Evolutionary conservation across 2,797 vertebrate genomes (phyloP), one percentile per base, ranked within the genome.

Genomic region (Sebastes hubbsi): DNA sequence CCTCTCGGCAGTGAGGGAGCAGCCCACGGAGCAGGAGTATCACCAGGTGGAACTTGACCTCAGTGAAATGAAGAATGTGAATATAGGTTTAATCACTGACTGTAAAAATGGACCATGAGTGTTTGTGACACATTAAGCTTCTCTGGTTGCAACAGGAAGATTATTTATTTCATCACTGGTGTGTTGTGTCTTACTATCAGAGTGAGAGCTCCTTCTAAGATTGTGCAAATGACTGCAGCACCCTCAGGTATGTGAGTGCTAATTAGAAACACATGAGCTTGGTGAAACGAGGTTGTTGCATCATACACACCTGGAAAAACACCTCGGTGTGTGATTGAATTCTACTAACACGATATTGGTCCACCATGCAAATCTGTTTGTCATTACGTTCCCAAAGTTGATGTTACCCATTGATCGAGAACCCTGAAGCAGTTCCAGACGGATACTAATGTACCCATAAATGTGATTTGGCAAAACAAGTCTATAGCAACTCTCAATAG

Each of bases 1-100:
- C 61, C 65, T 25, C 80, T 71, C 12, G 6, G 58, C 69, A 32
- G 58, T 36, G 56, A 75, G 55, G 54, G 70, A 73, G 55, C 59
- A 60, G 64, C 32, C 72, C 64, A 54, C 1, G 16, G 46, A 61
- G 58, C 42, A 62, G 14, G 30, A 49, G 54, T 71, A 58, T 82
- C 49, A 56, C 36, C 54, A 32, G 16, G 73, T 67, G 68, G n/a
- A 81, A 67, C 46, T 27, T 67, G 11, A n/a, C 36, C 29, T 62
- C 58, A 56, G 34, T 55, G 36, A 69, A 76, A 73, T 14, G 12
- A 7, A 75, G 71, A 74, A 68, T 8, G n/a, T 12, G 58, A 72
- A 75, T 7, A 32, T 63, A 24, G 59, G 67, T 72, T 67, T 54
- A 65, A 77, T 66, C 67, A 24, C 12, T 7, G 36, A n/a, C 36